Conservation (phyloP, 1,140 invertebrate species). For the Anadara kagoshimensis region DNA sequence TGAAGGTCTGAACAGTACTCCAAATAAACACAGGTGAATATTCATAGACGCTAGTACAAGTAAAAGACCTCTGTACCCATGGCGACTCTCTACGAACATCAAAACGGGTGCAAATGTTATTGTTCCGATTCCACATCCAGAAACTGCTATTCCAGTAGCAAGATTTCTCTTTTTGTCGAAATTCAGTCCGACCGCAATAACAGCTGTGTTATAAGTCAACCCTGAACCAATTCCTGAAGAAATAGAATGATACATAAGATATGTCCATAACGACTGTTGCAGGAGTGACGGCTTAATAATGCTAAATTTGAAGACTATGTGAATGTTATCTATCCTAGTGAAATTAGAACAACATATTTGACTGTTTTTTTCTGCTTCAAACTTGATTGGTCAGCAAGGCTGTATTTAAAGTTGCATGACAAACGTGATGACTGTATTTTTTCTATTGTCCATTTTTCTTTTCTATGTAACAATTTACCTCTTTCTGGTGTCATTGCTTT, state of each 20-base stretch:
- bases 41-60: conserved; percentile 6
- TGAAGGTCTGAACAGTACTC: conserved; percentile 1
- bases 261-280: background rate
- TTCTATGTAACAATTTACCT: too few relatives aligned
- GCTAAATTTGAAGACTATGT: too few relatives aligned
- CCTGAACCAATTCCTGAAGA: conserved; percentile 17
- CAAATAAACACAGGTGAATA: conserved; percentile 13
- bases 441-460: too few relatives aligned
- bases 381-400: background rate
- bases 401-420: background rate
- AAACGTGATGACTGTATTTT: background rate
- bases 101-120: conserved; percentile 10
- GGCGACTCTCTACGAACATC: background rate
- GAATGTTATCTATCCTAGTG: too few relatives aligned
- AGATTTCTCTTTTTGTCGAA: conserved; percentile 25
- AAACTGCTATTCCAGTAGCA: conserved; percentile 12
- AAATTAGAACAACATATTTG: background rate
- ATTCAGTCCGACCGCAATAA: conserved; percentile 16
- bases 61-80: conserved; percentile 11
- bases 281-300: background rate
- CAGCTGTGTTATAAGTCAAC: conserved; percentile 1
- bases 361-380: background rate
- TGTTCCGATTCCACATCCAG: conserved; percentile 19
- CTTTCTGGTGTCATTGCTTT: too few relatives aligned
- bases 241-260: background rate